phyloP scores from a whole-genome alignment of 2,888 invertebrate genomes.

The Eustalomyia histrio region DNA sequence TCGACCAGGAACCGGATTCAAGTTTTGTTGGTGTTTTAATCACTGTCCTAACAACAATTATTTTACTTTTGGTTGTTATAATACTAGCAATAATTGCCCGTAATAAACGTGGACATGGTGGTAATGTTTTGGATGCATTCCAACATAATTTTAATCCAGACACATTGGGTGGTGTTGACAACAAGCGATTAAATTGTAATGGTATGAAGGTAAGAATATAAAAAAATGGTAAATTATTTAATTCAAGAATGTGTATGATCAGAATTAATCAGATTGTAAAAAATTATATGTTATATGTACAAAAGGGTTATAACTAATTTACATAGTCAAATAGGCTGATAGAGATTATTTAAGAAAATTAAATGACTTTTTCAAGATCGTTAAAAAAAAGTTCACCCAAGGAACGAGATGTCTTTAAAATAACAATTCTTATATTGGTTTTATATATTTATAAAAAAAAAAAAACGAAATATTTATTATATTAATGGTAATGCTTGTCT shows the following conservation, averaged over 20 bases:
- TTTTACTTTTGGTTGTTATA: constrained; percentile 85
- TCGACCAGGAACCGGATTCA: constrained; percentile 82
- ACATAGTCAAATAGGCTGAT: too few relatives aligned
- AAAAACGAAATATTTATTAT: too few relatives aligned
- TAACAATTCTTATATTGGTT: too few relatives aligned
- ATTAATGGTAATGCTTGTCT: too few relatives aligned
- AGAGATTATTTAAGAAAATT: too few relatives aligned
- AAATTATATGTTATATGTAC: neutral
- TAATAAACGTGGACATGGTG: constrained; percentile 81
- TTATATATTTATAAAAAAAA: too few relatives aligned
- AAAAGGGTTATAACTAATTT: too few relatives aligned
- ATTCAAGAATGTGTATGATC: neutral
- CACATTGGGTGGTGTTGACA: constrained; percentile 79
- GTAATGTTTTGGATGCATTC: constrained; percentile 79
- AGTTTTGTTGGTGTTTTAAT: constrained; percentile 84
- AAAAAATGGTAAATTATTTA: neutral
- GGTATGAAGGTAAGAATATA: constrained; percentile 78
- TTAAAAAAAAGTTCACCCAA: too few relatives aligned
- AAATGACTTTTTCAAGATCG: too few relatives aligned
- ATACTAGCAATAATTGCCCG: constrained; percentile 86
- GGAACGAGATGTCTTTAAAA: too few relatives aligned
- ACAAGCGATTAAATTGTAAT: constrained; percentile 79
- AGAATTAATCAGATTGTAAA: neutral
- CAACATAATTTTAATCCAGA: constrained; percentile 80
- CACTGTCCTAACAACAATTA: constrained; percentile 86